Conservation (phyloP, 2,888 invertebrate genomes). For the Netelia fuscicornis region DNA sequence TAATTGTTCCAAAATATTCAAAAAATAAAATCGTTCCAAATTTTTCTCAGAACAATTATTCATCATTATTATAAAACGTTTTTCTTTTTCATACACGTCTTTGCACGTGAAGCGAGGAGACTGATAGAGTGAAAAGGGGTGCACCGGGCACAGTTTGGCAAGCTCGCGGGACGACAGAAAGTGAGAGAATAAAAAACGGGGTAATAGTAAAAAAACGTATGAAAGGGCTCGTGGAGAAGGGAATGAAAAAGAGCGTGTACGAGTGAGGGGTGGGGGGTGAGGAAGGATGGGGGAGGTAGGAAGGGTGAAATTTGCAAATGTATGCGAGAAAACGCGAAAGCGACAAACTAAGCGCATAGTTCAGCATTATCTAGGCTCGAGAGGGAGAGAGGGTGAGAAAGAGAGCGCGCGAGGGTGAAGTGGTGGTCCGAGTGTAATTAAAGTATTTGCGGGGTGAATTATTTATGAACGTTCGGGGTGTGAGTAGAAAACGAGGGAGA, state of each 20-base stretch:
- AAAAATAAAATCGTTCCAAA: background rate
- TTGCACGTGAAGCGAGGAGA: background rate
- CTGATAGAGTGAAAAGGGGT: background rate
- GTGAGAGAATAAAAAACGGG: constrained; percentile 16
- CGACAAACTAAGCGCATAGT: constrained; percentile 72
- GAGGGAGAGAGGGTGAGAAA: constrained; percentile 39
- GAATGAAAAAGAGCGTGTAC: constrained; percentile 42
- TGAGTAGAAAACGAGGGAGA: constrained; percentile 36
- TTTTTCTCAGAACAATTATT: background rate
- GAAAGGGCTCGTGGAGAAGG: constrained; percentile 24
- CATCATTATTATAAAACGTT: background rate
- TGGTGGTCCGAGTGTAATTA: constrained; percentile 73
- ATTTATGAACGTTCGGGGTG: constrained; percentile 74
- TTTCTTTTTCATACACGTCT: background rate
- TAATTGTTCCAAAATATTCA: background rate
- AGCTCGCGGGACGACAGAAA: constrained; percentile 35
- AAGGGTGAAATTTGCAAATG: constrained; percentile 73
- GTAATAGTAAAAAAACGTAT: constrained; percentile 31
- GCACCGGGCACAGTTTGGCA: constrained; percentile 21
- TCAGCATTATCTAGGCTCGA: constrained; percentile 70
- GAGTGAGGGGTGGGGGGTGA: constrained; percentile 39
- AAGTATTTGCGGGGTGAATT: constrained; percentile 79
- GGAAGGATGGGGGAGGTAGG: constrained; percentile 11
- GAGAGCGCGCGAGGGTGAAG: constrained; percentile 12
- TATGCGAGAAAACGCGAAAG: constrained; percentile 64